Base-by-base conservation (phyloP, 2,888 invertebrate genomes). In the Stenichneumon culpator region DNA sequence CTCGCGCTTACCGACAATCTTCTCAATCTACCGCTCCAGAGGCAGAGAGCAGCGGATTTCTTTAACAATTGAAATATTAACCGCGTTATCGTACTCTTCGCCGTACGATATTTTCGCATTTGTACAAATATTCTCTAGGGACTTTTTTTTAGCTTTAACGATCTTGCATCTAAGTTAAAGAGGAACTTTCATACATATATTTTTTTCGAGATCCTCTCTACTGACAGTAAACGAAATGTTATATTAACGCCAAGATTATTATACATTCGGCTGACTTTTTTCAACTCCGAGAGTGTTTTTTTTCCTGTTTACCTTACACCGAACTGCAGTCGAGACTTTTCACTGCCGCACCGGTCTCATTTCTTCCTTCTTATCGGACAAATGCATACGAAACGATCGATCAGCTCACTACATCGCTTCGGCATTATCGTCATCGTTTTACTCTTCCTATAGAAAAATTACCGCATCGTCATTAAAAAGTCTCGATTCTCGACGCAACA, bases 11-110 rank as follows among this genome's bases (percentile, higher is more conserved):
- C 98, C 0, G 98, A 98, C 93, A 97, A 98, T 94, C 95, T 99
- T 84, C 94, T 99, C 74, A 97, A 98, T 90, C 96, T 98, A 86
- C 95, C 97, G 11, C 96, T 97, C 3, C 96, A 96, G 86, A 95
- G 97, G 88, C 96, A 97, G 89, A 96, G 96, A 93, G 98, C 98
- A 0, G 94, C 97, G 0, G 98, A 98, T 94, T 98, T 98, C 93
- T 97, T 98, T 95, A 89, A 91, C 72, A 90, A 90, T 47, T 91
- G 78, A 91, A 44, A 67, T 25, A 4, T 52, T 16, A 2, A 16
- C 28, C 14, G 16, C 14, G n/a, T n/a, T 16, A n/a, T 47, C 47
- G 69, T 50, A 22, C 44, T 22, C 19, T 50, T 0, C 28, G 16
- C 32, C 1, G 32, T 28, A 28, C 67, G 67, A 67, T 14, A 67